Evolutionary conservation across 2,888 invertebrate species (phyloP).

Genomic region (Scaptodrosophila latifasciaeformis): DNA sequence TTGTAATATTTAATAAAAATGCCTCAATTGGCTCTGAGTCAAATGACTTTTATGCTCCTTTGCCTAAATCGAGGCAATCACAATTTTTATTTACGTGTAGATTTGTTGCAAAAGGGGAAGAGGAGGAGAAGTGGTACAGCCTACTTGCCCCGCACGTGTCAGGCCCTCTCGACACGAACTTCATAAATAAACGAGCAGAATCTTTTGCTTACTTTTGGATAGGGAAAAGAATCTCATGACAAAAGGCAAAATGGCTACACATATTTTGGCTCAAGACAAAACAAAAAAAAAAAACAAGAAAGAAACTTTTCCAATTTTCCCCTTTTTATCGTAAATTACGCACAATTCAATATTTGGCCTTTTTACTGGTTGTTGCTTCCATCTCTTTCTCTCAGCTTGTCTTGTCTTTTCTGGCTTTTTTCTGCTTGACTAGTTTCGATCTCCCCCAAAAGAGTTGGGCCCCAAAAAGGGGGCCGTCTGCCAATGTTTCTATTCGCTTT

Average conservation of each 20-base stretch:
- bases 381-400: too few relatives aligned
- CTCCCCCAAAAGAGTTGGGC: conserved; percentile 23
- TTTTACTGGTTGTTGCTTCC: conserved; percentile 52
- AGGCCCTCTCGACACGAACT: conserved; percentile 51
- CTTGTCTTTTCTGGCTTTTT: conserved; percentile 61
- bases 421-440: conserved; percentile 52
- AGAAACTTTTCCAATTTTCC: conserved; percentile 70
- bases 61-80: conserved; percentile 57
- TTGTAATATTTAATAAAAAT: conserved; percentile 61
- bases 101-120: not conserved
- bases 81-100: conserved; percentile 57
- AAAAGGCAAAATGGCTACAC: not conserved
- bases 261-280: too few relatives aligned
- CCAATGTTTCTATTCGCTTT: conserved; percentile 12
- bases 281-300: too few relatives aligned
- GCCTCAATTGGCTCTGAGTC: conserved; percentile 33
- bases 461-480: conserved; percentile 8
- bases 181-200: conserved; percentile 59
- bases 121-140: too few relatives aligned
- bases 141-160: conserved; percentile 41
- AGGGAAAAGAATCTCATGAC: conserved; percentile 1
- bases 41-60: conserved; percentile 8
- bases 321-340: conserved; percentile 71
- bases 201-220: conserved; percentile 9
- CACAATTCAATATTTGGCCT: conserved; percentile 69